Conservation (phyloP, 2,888 invertebrate genomes). For the Ganaspis brasiliensis region DNA sequence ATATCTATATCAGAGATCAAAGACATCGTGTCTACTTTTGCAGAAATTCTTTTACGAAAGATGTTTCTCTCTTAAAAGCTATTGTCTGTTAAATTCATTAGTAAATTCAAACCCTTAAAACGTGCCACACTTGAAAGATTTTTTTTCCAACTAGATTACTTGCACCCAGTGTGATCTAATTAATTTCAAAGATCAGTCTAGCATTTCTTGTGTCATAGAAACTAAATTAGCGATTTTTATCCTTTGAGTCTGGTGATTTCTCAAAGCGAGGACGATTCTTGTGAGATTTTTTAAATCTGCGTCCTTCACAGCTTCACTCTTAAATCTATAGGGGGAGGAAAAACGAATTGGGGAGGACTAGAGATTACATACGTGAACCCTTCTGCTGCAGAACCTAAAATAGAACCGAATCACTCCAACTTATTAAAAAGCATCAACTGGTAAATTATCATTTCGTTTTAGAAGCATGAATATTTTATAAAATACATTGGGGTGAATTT, state of each 20-base stretch:
- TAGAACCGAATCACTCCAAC: slow-evolving; percentile 65
- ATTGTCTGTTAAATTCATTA: slow-evolving; percentile 70
- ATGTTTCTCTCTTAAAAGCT: slow-evolving; percentile 70
- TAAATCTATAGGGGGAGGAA: slow-evolving; percentile 63
- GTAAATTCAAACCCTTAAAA: slow-evolving; percentile 58
- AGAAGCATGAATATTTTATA: too few species aligned
- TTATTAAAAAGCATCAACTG: slow-evolving; percentile 52
- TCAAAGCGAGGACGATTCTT: slow-evolving; percentile 13
- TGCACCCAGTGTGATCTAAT: not conserved
- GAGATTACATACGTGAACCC: slow-evolving; percentile 93
- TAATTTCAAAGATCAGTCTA: not conserved
- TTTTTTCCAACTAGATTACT: not conserved
- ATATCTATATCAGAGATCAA: not conserved
- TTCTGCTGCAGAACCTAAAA: slow-evolving; percentile 92
- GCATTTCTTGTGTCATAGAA: not conserved
- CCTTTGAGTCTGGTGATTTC: slow-evolving; percentile 1
- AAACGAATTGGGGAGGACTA: slow-evolving; percentile 70
- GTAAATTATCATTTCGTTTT: not conserved
- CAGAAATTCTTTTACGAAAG: slow-evolving; percentile 65
- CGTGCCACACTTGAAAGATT: not conserved
- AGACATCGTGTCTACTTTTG: not conserved
- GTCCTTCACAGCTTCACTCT: slow-evolving; percentile 8
- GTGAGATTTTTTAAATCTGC: slow-evolving; percentile 7
- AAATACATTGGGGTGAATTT: too few species aligned
- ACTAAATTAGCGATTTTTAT: not conserved